Percentiles rank a stretch among this genome's conserved stretches.
Conservation (phyloP, 2,113 vertebrate species). For the Pollimyrus isidori region DNA sequence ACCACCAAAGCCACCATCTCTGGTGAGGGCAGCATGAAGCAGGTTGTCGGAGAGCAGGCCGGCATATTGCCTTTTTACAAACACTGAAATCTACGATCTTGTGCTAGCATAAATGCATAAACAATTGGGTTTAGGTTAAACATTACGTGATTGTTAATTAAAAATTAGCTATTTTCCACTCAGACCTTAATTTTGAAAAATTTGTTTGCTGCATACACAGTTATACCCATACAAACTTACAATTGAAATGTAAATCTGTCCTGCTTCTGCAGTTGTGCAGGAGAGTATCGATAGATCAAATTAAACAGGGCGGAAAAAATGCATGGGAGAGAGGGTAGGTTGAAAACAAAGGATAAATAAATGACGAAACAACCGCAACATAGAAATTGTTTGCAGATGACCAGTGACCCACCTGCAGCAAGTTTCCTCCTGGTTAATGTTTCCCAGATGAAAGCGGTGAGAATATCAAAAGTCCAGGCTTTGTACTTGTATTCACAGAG, state of each 20-base stretch:
- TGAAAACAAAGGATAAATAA: not conserved
- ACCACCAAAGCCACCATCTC: slow-evolving; percentile 72
- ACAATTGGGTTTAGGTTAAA: not conserved
- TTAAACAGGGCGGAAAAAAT: not conserved
- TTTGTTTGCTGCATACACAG: not conserved
- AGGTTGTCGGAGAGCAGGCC: not conserved
- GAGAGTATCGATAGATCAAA: not conserved
- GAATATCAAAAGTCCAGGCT: not conserved
- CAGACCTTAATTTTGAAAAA: not conserved
- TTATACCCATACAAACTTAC: not conserved
- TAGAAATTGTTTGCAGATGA: not conserved
- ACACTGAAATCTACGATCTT: not conserved
- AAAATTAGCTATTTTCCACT: not conserved
- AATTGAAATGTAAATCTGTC: not conserved
- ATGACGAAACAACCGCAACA: not conserved
- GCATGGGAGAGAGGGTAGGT: not conserved
- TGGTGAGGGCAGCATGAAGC: slow-evolving; percentile 50
- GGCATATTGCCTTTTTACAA: not conserved
- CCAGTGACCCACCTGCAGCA: not conserved
- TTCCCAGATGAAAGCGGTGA: not conserved
- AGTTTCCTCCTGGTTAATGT: not conserved
- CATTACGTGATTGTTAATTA: not conserved
- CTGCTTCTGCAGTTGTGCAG: not conserved
- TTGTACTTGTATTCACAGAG: not conserved
- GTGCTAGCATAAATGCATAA: not conserved